A percentile compares a stretch with the other conserved stretches of the same genome.
Evolutionary conservation across 2,888 invertebrate genomes (phyloP).

Genomic region (Resseliella maxima): DNA sequence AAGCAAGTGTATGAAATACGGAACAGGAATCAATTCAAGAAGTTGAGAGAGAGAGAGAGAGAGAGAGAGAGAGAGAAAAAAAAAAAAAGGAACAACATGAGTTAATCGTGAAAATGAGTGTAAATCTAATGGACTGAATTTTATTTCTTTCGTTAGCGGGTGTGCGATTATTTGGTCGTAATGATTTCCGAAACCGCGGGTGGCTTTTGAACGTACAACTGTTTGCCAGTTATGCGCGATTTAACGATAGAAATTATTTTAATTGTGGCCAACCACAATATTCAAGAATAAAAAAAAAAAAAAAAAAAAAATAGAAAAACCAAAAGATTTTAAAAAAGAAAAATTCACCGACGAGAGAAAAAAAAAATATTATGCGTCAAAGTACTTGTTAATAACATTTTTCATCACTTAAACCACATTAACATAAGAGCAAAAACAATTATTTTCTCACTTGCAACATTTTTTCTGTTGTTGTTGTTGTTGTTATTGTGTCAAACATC

Average conservation of each 20-base stretch:
- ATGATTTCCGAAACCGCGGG: constrained; percentile 61
- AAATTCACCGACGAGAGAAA: neutral
- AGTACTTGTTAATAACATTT: neutral
- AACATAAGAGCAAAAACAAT: constrained; percentile 42
- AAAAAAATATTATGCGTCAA: neutral
- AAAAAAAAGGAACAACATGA: neutral
- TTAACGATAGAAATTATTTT: neutral
- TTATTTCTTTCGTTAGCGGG: neutral
- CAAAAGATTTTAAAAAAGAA: neutral
- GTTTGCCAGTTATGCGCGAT: neutral
- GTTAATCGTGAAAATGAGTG: neutral
- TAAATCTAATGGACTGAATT: constrained; percentile 1
- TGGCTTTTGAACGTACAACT: constrained; percentile 55
- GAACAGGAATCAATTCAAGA: constrained; percentile 5
- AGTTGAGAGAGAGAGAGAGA: too few relatives aligned
- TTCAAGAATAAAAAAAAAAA: too few relatives aligned
- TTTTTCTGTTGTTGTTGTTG: neutral
- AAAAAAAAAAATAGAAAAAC: neutral
- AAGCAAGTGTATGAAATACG: neutral
- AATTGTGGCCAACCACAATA: neutral
- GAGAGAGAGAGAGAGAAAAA: too few relatives aligned
- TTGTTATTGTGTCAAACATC: neutral
- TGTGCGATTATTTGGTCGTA: constrained; percentile 56
- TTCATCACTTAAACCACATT: constrained; percentile 51
- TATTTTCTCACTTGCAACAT: constrained; percentile 51